Evolutionary conservation across 2,113 vertebrate species (phyloP), one percentile per base, ranked within the genome.

Genomic region (Myodes glareolus): DNA sequence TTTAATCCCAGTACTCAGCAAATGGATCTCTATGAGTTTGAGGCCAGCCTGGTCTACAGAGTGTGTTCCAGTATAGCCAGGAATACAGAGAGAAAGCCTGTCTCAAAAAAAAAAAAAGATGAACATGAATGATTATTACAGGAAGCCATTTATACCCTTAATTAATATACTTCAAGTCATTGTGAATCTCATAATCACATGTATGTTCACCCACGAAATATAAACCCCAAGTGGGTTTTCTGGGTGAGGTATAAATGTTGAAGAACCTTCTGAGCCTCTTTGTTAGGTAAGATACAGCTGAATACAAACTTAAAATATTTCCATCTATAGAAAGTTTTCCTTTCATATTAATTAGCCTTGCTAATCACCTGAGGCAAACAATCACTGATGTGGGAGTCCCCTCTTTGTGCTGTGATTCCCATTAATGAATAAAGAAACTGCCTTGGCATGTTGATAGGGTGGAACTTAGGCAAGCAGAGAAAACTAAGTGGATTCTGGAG

Each of bases 201-300:
- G 4, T 84, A 88, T 92, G 55, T 91, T 95, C 14, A 94, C 75
- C 61, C 29, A 50, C 77, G 31, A 94, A 95, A 95, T 86, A 21
- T 73, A 94, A 95, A 65, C 27, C 36, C n/a, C 17, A 63, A 42
- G 67, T 61, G 39, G 63, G 31, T 27, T 84, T 88, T 45, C 42
- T 88, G 68, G 92, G 61, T 92, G 61, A 92, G n/a, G 72, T 81
- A 33, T 25, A 50, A n/a, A 87, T 77, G 21, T 45, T 58, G 14
- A 92, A 81, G 58, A 94, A 50, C n/a, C 42, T 93, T 47, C 31
- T 68, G 31, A 78, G 61, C 29, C 45, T 91, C 65, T 78, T 72
- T 23, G 82, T 89, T 91, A 63, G 7, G 12, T 94, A 52, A 92
- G 77, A 89, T 91, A 89, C 47, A 88, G 14, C 33, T 88, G 47